A percentile compares a stretch with the other conserved stretches of the same genome.
Evolutionary conservation across 2,113 vertebrate genomes (phyloP).

Genomic region (Mastomys natalensis): DNA sequence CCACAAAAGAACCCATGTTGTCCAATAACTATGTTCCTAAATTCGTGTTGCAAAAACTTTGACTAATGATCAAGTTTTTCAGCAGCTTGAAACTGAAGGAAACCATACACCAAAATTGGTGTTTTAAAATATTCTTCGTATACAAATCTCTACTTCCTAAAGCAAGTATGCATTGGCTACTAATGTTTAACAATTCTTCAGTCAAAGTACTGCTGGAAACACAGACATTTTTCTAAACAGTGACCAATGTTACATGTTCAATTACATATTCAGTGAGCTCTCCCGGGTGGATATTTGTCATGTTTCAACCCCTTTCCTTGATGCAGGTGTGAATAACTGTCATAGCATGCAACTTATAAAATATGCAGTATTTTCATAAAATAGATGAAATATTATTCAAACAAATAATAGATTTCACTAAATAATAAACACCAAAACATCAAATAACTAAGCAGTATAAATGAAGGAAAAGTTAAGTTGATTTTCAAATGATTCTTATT

Average conservation of each 20-base stretch:
- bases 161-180: neutral
- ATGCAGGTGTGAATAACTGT: neutral
- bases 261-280: neutral
- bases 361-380: neutral
- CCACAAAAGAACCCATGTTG: neutral
- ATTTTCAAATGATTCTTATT: neutral
- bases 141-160: neutral
- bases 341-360: neutral
- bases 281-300: neutral
- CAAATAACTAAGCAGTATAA: neutral
- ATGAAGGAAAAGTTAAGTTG: neutral
- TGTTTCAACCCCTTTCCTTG: rapidly evolving
- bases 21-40: neutral
- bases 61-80: neutral
- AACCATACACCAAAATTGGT: neutral
- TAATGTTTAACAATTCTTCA: neutral
- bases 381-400: neutral
- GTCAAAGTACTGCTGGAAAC: neutral
- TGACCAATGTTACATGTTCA: neutral
- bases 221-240: neutral
- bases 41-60: neutral
- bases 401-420: neutral
- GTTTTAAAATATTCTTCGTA: constrained; percentile 20
- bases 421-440: neutral
- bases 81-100: neutral